Conservation (phyloP, 2,888 invertebrate species). For the Adineta ricciae region DNA sequence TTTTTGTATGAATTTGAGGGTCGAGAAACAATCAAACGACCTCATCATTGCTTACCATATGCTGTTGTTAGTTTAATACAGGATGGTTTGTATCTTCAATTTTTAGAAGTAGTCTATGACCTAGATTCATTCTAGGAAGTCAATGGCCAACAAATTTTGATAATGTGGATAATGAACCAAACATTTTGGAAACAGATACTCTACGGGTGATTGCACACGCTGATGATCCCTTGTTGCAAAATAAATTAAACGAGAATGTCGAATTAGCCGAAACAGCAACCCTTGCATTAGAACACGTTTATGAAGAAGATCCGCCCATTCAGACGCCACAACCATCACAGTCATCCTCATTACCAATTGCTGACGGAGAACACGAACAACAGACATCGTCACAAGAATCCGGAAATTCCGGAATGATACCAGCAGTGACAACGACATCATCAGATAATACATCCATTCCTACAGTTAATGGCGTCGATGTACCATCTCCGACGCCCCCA, state of each 20-base stretch:
- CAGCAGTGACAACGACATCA: neutral
- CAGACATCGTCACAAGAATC: neutral
- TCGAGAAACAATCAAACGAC: constrained; percentile 24
- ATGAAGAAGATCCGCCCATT: neutral
- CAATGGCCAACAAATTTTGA: constrained; percentile 28
- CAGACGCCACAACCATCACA: neutral
- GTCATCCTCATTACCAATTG: no score
- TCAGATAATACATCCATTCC: neutral
- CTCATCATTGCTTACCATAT: constrained; percentile 28
- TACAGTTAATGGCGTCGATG: neutral
- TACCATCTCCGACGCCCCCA: neutral
- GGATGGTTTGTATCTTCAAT: neutral
- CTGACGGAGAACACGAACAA: neutral
- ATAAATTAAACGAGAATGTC: neutral
- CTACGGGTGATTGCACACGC: constrained; percentile 23
- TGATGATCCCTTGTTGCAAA: neutral
- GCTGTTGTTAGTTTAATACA: constrained; percentile 26
- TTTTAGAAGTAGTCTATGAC: neutral
- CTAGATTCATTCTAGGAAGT: neutral
- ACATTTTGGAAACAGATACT: constrained; percentile 3
- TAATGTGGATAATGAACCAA: neutral
- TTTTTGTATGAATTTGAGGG: constrained; percentile 24
- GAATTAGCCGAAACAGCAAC: constrained; percentile 23
- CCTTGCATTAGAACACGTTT: constrained; percentile 19
- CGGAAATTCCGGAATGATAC: neutral